Percentiles rank a stretch among this genome's conserved stretches.
phyloP scores from a whole-genome alignment of 2,888 invertebrate genomes.

The Melinopterus prodromus region DNA sequence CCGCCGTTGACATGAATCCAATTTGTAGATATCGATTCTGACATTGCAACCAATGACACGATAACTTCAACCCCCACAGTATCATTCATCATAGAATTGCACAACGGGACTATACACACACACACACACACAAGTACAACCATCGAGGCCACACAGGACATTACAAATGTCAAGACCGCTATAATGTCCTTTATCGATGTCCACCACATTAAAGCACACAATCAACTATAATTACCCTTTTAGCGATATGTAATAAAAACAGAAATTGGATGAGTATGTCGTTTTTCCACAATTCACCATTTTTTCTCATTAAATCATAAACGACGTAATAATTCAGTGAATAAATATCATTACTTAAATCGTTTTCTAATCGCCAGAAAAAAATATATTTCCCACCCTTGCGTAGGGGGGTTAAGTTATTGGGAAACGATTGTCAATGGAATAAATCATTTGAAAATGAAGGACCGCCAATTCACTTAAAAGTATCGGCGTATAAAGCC shows the following conservation, averaged over 20 bases:
- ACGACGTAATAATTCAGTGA: not conserved
- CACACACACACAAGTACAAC: not conserved
- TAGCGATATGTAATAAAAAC: not conserved
- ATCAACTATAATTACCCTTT: not conserved
- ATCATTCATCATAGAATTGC: too few relatives aligned
- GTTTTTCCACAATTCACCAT: not conserved
- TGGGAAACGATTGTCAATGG: not conserved
- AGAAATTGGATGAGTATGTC: not conserved
- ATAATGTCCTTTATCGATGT: not conserved
- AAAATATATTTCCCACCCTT: not conserved
- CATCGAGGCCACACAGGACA: not conserved
- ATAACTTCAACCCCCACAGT: not conserved
- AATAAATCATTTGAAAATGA: not conserved
- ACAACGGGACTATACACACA: not conserved
- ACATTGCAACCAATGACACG: not conserved
- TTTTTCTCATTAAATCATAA: not conserved
- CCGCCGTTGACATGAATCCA: not conserved
- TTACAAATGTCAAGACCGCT: not conserved
- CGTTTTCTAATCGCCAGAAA: too few relatives aligned
- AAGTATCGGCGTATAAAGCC: not conserved
- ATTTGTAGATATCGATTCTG: constrained; percentile 4
- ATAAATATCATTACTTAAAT: too few relatives aligned
- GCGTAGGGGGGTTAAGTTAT: not conserved
- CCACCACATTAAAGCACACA: not conserved
- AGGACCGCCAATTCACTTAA: not conserved